Evolutionary conservation across 2,888 invertebrate genomes (phyloP), one percentile per base, ranked within the genome.

Genomic region (Lasioglossum pauxillum): DNA sequence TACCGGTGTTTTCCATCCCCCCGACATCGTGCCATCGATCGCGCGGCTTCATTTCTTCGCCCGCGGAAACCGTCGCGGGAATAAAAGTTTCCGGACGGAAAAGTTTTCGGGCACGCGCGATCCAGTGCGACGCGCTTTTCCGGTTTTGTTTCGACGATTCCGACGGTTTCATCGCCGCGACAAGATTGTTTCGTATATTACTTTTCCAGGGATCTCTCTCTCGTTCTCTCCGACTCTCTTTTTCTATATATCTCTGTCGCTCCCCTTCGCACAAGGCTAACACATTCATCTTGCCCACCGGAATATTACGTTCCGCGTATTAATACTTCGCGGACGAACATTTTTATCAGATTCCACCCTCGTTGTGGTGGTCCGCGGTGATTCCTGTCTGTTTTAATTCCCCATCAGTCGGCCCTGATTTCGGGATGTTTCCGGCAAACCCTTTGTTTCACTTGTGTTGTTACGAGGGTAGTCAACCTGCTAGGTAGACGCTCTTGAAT

Each of bases 51-150:
- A 44, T 78, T 81, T 78, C 80, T 86, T 81, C 69, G 71, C n/a
- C 60, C 78, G 76, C 49, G 78, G 78, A 60, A 77, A 75, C 74
- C 64, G 67, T 72, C 81, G 67, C 38, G 49, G 44, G 44, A 78
- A 87, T 78, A 86, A 82, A 82, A 80, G 82, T 86, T 80, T 38
- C 74, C 41, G 12, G 38, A 38, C 23, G 38, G 23, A 38, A 69
- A 69, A 35, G 23, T 69, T 69, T 38, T 35, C 69, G 38, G 69
- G 12, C 38, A 38, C 69, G 69, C 69, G 69, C 23, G 69, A 10
- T 19, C 35, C 16, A 16, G 2, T 38, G 35, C 67, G 38, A 5
- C 69, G 44, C 74, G 35, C 38, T 23, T 38, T 69, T 23, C 69
- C 69, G 19, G 38, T 19, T 38, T 75, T 79, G 78, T 80, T 85